Conservation (phyloP, 2,113 vertebrate species). For the Arenaria interpres region DNA sequence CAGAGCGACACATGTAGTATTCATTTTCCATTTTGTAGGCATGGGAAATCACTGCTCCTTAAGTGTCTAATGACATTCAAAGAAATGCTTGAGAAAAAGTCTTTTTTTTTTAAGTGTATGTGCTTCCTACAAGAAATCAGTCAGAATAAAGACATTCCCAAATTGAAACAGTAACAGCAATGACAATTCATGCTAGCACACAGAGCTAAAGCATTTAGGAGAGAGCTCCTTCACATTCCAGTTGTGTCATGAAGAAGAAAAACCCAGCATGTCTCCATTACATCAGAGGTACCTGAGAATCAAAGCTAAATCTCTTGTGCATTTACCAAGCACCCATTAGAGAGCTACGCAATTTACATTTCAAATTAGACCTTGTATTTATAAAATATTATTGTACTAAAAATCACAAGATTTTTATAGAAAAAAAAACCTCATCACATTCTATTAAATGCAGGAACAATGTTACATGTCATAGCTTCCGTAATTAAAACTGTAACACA, state of each 20-base stretch:
- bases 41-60: conserved; percentile 11
- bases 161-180: background rate
- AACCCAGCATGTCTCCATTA: conserved; percentile 27
- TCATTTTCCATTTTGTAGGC: background rate
- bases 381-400: conserved; percentile 57
- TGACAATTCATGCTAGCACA: background rate
- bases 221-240: conserved; percentile 59
- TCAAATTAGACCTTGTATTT: conserved; percentile 35
- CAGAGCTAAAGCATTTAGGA: background rate
- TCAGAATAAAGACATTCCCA: conserved; percentile 5
- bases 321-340: conserved; percentile 54
- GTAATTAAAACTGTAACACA: background rate
- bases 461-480: background rate
- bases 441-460: conserved; percentile 70
- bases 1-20: background rate
- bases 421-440: conserved; percentile 48
- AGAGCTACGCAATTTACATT: conserved; percentile 34
- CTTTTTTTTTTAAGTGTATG: background rate
- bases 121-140: background rate
- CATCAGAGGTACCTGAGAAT: conserved; percentile 75
- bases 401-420: conserved; percentile 49
- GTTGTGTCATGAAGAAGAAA: conserved; percentile 19
- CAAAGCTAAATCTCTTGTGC: conserved; percentile 59
- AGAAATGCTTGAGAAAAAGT: background rate
- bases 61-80: background rate